Base-by-base conservation (phyloP, 2,888 invertebrate genomes). In the Venusia cambrica region DNA sequence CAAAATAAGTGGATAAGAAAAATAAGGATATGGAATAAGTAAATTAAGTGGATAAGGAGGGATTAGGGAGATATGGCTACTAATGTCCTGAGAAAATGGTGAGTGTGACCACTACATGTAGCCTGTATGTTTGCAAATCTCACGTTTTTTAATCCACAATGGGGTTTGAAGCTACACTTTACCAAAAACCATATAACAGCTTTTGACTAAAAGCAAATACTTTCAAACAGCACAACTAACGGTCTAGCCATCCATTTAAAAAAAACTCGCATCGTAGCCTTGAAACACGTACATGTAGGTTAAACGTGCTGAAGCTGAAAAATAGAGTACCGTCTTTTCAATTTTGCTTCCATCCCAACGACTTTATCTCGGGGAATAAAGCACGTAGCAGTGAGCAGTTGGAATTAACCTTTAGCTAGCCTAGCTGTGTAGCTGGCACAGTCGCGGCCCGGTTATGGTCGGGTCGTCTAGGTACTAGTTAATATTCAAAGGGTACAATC, bases 401-500 rank as follows among this genome's bases (percentile, higher is more conserved):
- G 59, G 64, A 73, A 77, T 75, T 72, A 73, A 74, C 73, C 73
- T 76, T 69, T 67, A 61, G 62, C 61, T 62, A 61, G 66, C 63
- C 62, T 61, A n/a, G n/a, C n/a, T n/a, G n/a, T 61, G 71, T 66
- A 66, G 66, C 61, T 62, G 58, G 69, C 67, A 66, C 65, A 72
- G 74, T 68, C 69, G 71, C 67, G 69, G 65, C 67, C 71, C 57
- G 69, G 72, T 69, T 74, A 71, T 67, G 65, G 68, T 62, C 67
- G 73, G 79, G 75, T 79, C 81, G 75, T 74, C 75, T 69, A n/a
- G n/a, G n/a, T n/a, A 67, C 67, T 78, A 74, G 75, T 84, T 84
- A 84, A 83, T 83, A 85, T 84, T 84, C 81, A 84, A 74, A 78
- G 76, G 77, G 75, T 72, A 69, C 70, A 70, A 79, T 84, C 77